Conservation (phyloP, 2,797 vertebrate species). For the Acipenser transmontanus region DNA sequence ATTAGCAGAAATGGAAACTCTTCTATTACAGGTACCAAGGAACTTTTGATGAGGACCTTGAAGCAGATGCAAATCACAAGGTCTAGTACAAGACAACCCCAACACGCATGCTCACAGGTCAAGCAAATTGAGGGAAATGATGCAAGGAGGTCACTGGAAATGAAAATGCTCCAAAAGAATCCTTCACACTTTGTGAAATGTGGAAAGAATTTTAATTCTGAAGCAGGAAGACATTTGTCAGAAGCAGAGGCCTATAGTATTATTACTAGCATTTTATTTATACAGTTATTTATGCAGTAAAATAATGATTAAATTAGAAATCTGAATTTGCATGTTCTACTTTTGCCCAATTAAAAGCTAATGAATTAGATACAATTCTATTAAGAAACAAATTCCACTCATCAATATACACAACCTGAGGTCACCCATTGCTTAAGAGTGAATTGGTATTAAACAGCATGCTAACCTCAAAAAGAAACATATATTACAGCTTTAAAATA, state of each 20-base stretch:
- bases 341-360: constrained; percentile 72
- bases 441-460: constrained; percentile 49
- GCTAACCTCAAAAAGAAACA: constrained; percentile 49
- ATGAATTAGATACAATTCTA: constrained; percentile 79
- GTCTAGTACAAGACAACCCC: constrained; percentile 15
- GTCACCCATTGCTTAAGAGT: constrained; percentile 55
- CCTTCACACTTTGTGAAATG: constrained; percentile 39
- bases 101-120: constrained; percentile 33
- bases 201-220: background rate
- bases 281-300: constrained; percentile 45
- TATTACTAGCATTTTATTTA: constrained; percentile 13
- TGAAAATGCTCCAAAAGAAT: constrained; percentile 34
- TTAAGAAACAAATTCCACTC: constrained; percentile 70
- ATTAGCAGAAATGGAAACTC: constrained; percentile 30
- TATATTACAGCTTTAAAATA: constrained; percentile 38
- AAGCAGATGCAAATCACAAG: constrained; percentile 12
- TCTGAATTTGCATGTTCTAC: constrained; percentile 65
- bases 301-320: constrained; percentile 50
- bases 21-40: constrained; percentile 14
- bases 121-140: constrained; percentile 31
- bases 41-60: constrained; percentile 30
- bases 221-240: constrained; percentile 1
- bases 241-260: constrained; percentile 10
- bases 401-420: constrained; percentile 67
- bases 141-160: constrained; percentile 27